These are phyloP conservation scores for Sabatieria punctata DNA, from an alignment of 2,888 invertebrate genomes.

Conservation along the genomic window DNA sequence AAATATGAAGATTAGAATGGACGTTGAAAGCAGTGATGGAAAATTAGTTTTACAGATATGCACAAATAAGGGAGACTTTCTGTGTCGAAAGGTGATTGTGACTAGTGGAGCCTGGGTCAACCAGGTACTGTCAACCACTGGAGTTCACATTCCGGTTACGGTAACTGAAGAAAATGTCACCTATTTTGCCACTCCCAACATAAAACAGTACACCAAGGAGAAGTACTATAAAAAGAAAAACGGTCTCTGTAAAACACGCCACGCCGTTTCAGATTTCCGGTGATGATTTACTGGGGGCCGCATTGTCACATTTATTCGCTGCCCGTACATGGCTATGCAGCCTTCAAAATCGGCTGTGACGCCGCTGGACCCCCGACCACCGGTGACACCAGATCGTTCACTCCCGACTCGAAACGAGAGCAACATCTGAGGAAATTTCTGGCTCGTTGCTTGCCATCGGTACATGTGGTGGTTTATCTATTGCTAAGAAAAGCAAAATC, in stretches of 20 bases:
- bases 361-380: slow-evolving; percentile 26
- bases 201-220: slow-evolving; percentile 28
- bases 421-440: slow-evolving; percentile 19
- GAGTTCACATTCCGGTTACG: slow-evolving; percentile 28
- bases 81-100: slow-evolving; percentile 25
- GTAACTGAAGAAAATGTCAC: slow-evolving; percentile 33
- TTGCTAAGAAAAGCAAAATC: too few relatives aligned
- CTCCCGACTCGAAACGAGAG: slow-evolving; percentile 25
- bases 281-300: background rate
- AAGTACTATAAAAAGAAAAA: slow-evolving; percentile 15
- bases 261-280: slow-evolving; percentile 5
- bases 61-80: slow-evolving; percentile 24
- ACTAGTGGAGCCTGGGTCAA: slow-evolving; percentile 33
- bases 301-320: slow-evolving; percentile 5
- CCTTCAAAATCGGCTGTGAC: slow-evolving; percentile 30
- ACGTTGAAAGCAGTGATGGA: too few relatives aligned
- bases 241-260: background rate
- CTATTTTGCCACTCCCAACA: slow-evolving; percentile 27
- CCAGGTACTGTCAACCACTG: slow-evolving; percentile 26
- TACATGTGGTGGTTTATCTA: slow-evolving; percentile 11
- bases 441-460: slow-evolving; percentile 23
- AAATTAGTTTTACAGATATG: too few relatives aligned
- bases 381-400: slow-evolving; percentile 24
- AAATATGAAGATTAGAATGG: too few relatives aligned
- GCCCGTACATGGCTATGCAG: slow-evolving; percentile 20